Evolutionary conservation across 1,140 invertebrate species (phyloP).

Genomic region (Branchinecta lindahli): DNA sequence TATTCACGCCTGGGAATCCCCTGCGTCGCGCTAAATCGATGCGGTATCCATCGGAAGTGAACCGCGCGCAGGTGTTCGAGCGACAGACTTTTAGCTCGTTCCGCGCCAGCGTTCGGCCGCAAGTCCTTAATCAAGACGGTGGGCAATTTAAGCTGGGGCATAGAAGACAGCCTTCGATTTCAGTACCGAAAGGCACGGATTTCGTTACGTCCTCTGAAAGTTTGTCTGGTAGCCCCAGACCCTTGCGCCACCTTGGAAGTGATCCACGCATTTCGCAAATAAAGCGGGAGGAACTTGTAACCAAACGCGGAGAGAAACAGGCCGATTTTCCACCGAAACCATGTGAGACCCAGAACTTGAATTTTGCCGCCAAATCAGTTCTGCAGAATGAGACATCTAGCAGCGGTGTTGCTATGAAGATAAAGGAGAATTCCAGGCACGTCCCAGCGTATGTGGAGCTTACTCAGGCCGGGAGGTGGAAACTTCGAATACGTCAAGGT

Average conservation of each 20-base stretch:
- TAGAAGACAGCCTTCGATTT: neutral
- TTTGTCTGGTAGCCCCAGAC: neutral
- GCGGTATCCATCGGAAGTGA: neutral
- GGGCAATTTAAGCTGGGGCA: neutral
- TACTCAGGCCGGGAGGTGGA: neutral
- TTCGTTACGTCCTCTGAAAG: neutral
- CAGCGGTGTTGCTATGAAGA: neutral
- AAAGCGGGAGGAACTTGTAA: neutral
- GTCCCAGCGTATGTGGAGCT: neutral
- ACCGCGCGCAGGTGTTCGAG: too few relatives aligned
- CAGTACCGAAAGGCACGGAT: neutral
- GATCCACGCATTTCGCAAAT: neutral
- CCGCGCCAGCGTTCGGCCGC: too few relatives aligned
- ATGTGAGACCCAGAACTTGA: neutral
- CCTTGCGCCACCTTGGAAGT: neutral
- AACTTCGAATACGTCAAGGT: neutral
- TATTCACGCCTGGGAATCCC: neutral
- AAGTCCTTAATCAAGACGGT: neutral
- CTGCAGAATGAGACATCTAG: neutral
- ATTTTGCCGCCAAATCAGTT: neutral
- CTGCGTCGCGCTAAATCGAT: neutral
- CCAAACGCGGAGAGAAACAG: too few relatives aligned
- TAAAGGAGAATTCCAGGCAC: neutral
- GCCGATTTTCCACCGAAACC: neutral
- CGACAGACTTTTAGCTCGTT: too few relatives aligned